Evolutionary conservation across 2,797 vertebrate species (phyloP), one percentile per base, ranked within the genome.

Genomic region (Typhlichthys subterraneus): DNA sequence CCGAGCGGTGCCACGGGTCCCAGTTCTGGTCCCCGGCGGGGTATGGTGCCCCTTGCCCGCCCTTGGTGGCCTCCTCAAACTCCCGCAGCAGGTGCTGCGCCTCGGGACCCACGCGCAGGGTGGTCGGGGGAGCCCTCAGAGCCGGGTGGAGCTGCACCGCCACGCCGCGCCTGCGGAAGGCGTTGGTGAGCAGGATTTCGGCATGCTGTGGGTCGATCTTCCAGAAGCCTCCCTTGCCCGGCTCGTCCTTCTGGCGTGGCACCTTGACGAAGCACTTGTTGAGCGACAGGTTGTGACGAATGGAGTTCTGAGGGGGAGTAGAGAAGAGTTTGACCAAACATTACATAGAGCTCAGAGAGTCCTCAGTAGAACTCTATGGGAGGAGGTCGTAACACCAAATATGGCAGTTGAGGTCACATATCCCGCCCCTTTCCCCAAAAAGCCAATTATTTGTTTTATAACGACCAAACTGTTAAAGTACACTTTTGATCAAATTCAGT

Each of bases 241-340:
- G 96, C 75, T 99, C 96, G 0, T 97, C 95, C 60, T 99, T 99
- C 91, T 97, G 94, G 14, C 97, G 92, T 0, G 97, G 97, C 23
- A 99, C 97, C 82, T 98, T 99, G 88, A 98, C 97, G 87, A 99
- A 99, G 86, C 96, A 98, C 83, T 99, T 98, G 88, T 99, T 98
- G 80, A 98, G 87, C 0, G 97, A 99, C 67, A 99, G 93, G 82
- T 98, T 99, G 93, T 98, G 96, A 59, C 97, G 92, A 84, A 98
- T 98, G 49, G 97, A 98, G 72, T 98, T 98, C 97, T 99, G 86
- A 9, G 3, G 33, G 2, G 0, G 65, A 48, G 83, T 0, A 70
- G 12, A 70, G 11, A 69, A 0, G 19, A 1, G 38, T 52, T 12
- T 52, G 4, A 52, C 0, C 9, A 12, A 1, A 55, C 12, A 12